These are phyloP conservation scores for Falco naumanni DNA, from an alignment of 2,797 vertebrate genomes.

Conservation along the genomic window DNA sequence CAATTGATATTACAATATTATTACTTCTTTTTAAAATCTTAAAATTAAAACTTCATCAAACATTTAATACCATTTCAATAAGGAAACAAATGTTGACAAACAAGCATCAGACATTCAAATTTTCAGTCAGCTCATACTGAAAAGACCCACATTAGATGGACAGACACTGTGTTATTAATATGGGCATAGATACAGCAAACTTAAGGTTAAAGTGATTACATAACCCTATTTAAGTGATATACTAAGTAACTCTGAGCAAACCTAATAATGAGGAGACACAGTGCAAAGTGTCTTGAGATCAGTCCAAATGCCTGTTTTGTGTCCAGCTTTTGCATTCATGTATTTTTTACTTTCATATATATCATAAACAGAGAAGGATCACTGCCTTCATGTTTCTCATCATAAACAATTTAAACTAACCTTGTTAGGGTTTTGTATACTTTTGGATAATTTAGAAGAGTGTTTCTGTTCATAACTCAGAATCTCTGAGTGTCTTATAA, in stretches of 20 bases:
- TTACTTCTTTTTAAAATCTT: background rate
- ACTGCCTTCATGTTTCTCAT: background rate
- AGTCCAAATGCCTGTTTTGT: background rate
- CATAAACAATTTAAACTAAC: background rate
- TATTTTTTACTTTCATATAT: conserved; percentile 4
- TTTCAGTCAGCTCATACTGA: background rate
- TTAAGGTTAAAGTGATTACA: background rate
- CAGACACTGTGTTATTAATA: background rate
- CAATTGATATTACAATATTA: background rate
- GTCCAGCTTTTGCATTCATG: background rate
- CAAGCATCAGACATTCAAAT: background rate
- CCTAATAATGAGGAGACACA: background rate
- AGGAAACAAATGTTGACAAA: background rate
- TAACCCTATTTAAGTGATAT: background rate
- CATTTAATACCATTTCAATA: background rate
- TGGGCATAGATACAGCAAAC: background rate
- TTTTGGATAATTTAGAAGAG: background rate
- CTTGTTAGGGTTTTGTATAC: background rate
- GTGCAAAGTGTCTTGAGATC: background rate
- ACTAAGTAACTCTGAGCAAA: background rate
- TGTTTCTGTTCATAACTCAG: background rate
- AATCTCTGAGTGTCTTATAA: background rate
- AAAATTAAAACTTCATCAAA: background rate
- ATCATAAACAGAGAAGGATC: background rate
- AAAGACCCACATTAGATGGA: background rate